Evolutionary conservation across 2,113 vertebrate genomes (phyloP).

Genomic region (Nesospiza acunhae): DNA sequence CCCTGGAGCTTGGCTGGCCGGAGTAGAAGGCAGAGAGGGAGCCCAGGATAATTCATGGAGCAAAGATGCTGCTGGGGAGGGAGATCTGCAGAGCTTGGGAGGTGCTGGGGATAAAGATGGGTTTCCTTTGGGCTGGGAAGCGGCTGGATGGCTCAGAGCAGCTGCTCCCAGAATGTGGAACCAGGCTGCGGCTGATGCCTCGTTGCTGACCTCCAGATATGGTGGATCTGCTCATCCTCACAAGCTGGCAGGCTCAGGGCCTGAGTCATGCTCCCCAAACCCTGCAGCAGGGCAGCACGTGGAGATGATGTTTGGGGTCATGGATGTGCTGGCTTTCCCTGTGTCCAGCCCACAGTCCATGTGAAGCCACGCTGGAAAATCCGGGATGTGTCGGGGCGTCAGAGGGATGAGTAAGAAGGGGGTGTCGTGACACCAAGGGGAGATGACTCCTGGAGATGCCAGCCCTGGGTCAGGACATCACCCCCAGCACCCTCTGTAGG

Average conservation of each 20-base stretch:
- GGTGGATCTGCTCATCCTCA: not conserved
- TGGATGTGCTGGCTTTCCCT: rapidly evolving
- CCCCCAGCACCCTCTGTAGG: not conserved
- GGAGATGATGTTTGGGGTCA: not conserved
- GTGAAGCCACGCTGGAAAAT: not conserved
- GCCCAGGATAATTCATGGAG: not conserved
- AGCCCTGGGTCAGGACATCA: rapidly evolving
- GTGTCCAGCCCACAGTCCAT: rapidly evolving
- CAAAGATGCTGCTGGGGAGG: not conserved
- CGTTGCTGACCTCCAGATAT: not conserved
- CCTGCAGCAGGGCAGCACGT: not conserved
- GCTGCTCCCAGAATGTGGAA: not conserved
- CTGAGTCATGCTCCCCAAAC: not conserved
- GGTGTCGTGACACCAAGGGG: not conserved
- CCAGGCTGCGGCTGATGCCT: not conserved
- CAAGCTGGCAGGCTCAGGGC: not conserved
- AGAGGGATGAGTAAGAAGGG: not conserved
- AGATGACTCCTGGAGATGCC: not conserved
- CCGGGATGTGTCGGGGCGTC: not conserved
- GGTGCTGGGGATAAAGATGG: not conserved
- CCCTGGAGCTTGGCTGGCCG: not conserved
- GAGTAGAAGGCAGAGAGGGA: not conserved
- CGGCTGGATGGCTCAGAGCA: rapidly evolving
- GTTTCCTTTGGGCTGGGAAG: not conserved
- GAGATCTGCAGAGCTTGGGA: not conserved